phyloP scores from a whole-genome alignment of 2,113 vertebrate species.

The Riparia riparia region DNA sequence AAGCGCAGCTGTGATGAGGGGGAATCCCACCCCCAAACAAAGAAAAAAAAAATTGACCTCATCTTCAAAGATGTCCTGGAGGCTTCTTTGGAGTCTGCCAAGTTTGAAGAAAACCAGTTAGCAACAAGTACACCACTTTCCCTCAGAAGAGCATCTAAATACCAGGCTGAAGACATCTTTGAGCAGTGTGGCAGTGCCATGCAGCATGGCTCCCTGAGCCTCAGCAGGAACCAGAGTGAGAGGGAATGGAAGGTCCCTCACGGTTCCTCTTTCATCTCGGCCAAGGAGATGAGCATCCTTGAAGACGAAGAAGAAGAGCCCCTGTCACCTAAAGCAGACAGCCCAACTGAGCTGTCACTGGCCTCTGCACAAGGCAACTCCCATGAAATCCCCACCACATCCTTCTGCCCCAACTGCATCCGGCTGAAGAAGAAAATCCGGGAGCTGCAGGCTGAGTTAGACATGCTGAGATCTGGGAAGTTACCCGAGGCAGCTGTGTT shows the following conservation, averaged over 20 bases:
- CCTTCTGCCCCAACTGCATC: conserved; percentile 95
- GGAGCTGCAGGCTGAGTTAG: conserved; percentile 92
- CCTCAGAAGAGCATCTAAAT: conserved; percentile 76
- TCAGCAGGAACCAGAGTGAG: conserved; percentile 67
- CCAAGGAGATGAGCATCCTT: conserved; percentile 68
- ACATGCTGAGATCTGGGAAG: conserved; percentile 85
- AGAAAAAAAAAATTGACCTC: conserved; percentile 95
- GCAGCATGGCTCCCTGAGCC: conserved; percentile 42
- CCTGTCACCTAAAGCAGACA: conserved; percentile 83
- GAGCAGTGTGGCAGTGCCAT: conserved; percentile 62
- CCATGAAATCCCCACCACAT: conserved; percentile 86
- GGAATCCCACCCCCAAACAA: conserved; percentile 84
- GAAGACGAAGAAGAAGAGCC: conserved; percentile 80
- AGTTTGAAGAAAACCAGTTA: conserved; percentile 75
- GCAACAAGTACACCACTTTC: conserved; percentile 75
- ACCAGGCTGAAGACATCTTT: conserved; percentile 73
- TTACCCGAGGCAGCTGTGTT: conserved; percentile 67
- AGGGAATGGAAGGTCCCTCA: conserved; percentile 76
- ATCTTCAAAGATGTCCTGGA: conserved; percentile 94
- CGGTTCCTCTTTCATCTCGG: conserved; percentile 49
- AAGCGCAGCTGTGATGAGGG: conserved; percentile 85
- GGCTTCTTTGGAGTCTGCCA: conserved; percentile 85
- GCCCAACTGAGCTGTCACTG: conserved; percentile 78
- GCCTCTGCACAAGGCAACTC: conserved; percentile 69
- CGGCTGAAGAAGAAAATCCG: conserved; percentile 90